These are phyloP conservation scores for Erannis defoliaria DNA, from an alignment of 2,888 invertebrate genomes.

Conservation along the genomic window DNA sequence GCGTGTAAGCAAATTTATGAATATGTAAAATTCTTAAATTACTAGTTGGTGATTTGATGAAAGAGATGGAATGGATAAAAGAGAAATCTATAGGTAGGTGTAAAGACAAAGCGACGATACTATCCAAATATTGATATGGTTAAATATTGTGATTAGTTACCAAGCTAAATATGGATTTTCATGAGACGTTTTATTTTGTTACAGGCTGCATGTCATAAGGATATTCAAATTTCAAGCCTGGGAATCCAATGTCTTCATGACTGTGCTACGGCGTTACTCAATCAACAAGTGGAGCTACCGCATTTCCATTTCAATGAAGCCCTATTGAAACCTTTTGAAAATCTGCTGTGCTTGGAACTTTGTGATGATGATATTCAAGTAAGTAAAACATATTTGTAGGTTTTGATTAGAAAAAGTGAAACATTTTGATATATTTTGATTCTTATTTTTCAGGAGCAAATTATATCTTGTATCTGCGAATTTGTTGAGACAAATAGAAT, in stretches of 20 bases:
- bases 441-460: conserved; percentile 89
- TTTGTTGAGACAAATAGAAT: conserved; percentile 97
- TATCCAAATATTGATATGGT: too few relatives aligned
- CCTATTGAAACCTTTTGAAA: conserved; percentile 97
- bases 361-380: conserved; percentile 98
- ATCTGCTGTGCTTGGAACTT: conserved; percentile 95
- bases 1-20: too few relatives aligned
- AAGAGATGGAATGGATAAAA: background rate
- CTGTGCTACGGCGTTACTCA: conserved; percentile 94
- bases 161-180: too few relatives aligned
- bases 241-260: conserved; percentile 97
- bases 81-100: background rate
- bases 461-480: conserved; percentile 97
- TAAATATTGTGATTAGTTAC: background rate
- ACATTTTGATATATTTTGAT: background rate
- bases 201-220: conserved; percentile 96
- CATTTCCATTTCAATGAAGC: conserved; percentile 99
- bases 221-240: conserved; percentile 94
- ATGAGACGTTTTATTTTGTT: conserved; percentile 18
- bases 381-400: conserved; percentile 32
- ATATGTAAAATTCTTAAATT: too few relatives aligned
- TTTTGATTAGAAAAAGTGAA: conserved; percentile 2
- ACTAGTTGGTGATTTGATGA: background rate
- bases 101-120: too few relatives aligned
- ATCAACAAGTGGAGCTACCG: conserved; percentile 94